Evolutionary conservation across 2,888 invertebrate species (phyloP), one percentile per base, ranked within the genome.

Genomic region (Coelinius sp.): DNA sequence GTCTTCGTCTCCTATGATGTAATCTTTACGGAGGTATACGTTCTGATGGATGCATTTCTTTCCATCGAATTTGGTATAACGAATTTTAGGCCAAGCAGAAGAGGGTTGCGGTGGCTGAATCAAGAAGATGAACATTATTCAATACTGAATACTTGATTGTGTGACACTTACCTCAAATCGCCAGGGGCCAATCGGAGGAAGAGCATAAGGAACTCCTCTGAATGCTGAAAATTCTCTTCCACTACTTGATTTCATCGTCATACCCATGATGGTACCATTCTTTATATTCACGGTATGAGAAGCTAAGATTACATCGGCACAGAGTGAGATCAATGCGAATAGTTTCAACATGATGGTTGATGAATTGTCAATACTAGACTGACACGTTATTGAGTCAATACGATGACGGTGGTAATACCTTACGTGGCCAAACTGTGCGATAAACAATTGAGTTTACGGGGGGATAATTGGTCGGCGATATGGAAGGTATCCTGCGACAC

Each of bases 1-100:
- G 84, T 95, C 94, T 87, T 95, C 95, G 76, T 90, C 90, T 0
- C 94, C 94, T 70, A 90, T 91, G 53, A 93, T 90, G 12, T 89
- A 86, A 64, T 89, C 84, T 75, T 92, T 91, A 4, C 92, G 88
- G 2, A 89, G 86, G 82, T 92, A 93, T 0, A 92, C 91, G 84
- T 93, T 93, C 46, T 92, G 89, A 85, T 95, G 95, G 1, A 93
- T 92, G 84, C 95, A 95, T 0, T 91, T 89, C 0, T 92, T 91
- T 22, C 92, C 90, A 75, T 90, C 91, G 73, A 89, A 88, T 0
- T 91, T 90, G 0, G 92, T 94, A 79, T 92, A 89, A 71, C 91
- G 89, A 5, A 90, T 89, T 0, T 90, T 91, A 38, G 88, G 74
- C 93, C 93, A 94, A 73, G 90, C 83, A 5, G 88, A 85, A 68